Conservation (phyloP, 2,797 vertebrate species). For the Phrynocephalus forsythii region DNA sequence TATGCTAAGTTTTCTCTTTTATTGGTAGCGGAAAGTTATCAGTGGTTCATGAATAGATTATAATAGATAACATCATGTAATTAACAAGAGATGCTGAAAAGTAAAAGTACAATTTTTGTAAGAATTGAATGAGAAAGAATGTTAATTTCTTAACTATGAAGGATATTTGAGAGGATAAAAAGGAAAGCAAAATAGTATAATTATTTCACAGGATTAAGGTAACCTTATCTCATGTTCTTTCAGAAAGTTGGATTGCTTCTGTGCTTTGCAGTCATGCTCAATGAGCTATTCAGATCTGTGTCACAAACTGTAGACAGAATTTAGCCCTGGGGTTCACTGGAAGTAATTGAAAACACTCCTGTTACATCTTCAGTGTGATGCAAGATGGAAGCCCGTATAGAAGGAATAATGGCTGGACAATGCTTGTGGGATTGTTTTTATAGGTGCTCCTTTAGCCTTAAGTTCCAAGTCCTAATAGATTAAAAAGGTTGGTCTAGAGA, state of each 20-base stretch:
- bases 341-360: constrained; percentile 51
- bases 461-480: background rate
- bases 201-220: constrained; percentile 90
- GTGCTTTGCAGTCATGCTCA: constrained; percentile 77
- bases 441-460: background rate
- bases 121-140: constrained; percentile 88
- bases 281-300: constrained; percentile 74
- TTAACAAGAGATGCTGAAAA: constrained; percentile 92
- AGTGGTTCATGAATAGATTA: constrained; percentile 91
- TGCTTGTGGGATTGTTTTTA: background rate
- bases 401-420: background rate
- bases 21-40: constrained; percentile 84
- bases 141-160: constrained; percentile 94
- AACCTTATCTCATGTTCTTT: constrained; percentile 87
- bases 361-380: constrained; percentile 45
- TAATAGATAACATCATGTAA: constrained; percentile 95
- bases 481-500: background rate
- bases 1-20: constrained; percentile 86
- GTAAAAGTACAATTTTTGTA: constrained; percentile 87
- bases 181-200: constrained; percentile 85
- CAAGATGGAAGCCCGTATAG: constrained; percentile 29
- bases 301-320: constrained; percentile 58
- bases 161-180: constrained; percentile 90
- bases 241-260: constrained; percentile 76
- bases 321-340: constrained; percentile 20